Conservation (phyloP, 2,888 invertebrate species). For the Lasius fuliginosus region DNA sequence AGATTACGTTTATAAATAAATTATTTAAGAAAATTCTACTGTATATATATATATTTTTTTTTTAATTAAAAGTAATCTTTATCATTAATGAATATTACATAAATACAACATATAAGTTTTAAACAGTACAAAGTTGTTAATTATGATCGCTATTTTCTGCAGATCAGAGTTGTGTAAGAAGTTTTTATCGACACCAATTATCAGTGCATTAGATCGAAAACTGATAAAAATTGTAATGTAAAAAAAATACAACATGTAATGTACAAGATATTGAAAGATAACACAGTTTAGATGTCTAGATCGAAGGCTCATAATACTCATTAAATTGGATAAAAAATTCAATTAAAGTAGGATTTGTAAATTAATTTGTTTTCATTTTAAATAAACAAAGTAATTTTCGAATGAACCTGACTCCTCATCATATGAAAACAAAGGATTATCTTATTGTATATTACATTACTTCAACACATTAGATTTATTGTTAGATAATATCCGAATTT, state of each 20-base stretch:
- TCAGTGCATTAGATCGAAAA: not conserved
- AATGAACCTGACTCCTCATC: not conserved
- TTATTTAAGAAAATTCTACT: not conserved
- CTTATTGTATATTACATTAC: not conserved
- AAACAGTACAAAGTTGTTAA: no score
- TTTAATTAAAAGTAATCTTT: no score
- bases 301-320: not conserved
- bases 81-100: not conserved
- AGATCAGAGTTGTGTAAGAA: not conserved
- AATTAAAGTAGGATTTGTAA: not conserved
- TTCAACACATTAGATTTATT: slow-evolving; percentile 1
- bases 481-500: not conserved
- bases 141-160: not conserved
- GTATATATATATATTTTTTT: no score
- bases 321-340: not conserved
- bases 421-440: not conserved
- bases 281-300: not conserved
- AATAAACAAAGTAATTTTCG: not conserved
- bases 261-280: not conserved
- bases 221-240: not conserved
- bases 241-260: no score
- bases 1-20: not conserved
- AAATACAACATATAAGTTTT: not conserved
- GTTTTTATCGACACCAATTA: not conserved
- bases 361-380: not conserved